Base-by-base conservation (phyloP, 1,140 invertebrate species). In the Antheraea pernyi region DNA sequence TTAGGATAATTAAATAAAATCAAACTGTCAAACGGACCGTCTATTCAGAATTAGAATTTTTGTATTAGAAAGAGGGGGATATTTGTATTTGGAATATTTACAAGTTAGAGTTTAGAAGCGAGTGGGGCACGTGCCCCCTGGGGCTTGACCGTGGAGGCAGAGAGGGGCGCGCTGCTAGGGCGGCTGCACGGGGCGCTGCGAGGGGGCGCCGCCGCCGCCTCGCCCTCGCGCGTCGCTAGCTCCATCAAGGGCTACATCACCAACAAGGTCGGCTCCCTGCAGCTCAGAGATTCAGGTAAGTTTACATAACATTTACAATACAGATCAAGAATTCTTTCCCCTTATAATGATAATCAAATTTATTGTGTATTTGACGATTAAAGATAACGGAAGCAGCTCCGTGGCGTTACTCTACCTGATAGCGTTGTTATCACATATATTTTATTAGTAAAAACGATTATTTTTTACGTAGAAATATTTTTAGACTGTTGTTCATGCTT, bases 131-230 rank as follows among this genome's bases (percentile, higher is more conserved):
- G 58, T 73, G 79, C 76, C 83, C 82, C 79, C 68, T 77, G 91
- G 93, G 91, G 89, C 91, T 91, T 91, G 91, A 94, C 92, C 87
- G 87, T 93, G 91, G 93, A 85, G 90, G 90, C 91, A 86, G 92
- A 92, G 86, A 93, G 91, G 71, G 83, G 81, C 75, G 88, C 90
- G 78, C 84, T 91, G 85, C 82, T 93, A 73, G 89, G 88, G 86
- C 88, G 91, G 84, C 85, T 93, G 82, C 86, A 89, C 75, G 90
- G 90, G 70, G 91, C 91, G 83, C 90, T 93, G 79, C 80, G 90
- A 53, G 91, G 91, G 79, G 93, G 89, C 82, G 88, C 88, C 77
- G 94, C 92, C 87, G 89, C 86, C 79, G 85, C 88, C 79, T 88
- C 89, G 73, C 86, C 89, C 72, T 80, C 86, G 65, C 79, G 87